These are phyloP conservation scores for Drosophila borborema DNA, from an alignment of 2,888 invertebrate genomes.

Conservation along the genomic window DNA sequence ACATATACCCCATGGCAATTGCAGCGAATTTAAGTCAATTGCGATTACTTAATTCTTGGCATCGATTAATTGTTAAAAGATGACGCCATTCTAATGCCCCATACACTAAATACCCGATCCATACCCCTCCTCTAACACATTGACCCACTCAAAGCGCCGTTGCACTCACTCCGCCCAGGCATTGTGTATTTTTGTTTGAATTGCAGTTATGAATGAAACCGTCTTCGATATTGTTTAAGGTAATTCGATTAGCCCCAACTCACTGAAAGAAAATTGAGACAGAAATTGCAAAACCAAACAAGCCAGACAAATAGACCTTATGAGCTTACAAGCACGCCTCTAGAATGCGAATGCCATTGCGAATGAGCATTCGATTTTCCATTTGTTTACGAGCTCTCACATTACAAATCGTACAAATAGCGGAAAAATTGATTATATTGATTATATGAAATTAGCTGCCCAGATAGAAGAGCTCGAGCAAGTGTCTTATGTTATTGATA, in stretches of 20 bases:
- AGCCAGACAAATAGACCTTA: slow-evolving; percentile 1
- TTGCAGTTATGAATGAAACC: slow-evolving; percentile 33
- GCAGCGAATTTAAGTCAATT: slow-evolving; percentile 4
- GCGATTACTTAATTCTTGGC: slow-evolving; percentile 19
- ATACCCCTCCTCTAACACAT: slow-evolving; percentile 18
- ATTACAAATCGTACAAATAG: slow-evolving; percentile 11
- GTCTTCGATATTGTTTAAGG: slow-evolving; percentile 22
- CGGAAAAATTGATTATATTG: neutral
- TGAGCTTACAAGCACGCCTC: slow-evolving; percentile 5
- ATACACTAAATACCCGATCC: too few species aligned
- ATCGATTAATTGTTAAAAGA: slow-evolving; percentile 53
- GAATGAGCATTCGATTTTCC: slow-evolving; percentile 17
- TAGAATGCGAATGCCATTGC: slow-evolving; percentile 14
- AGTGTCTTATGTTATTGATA: neutral
- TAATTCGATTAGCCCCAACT: slow-evolving; percentile 26
- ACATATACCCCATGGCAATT: slow-evolving; percentile 5
- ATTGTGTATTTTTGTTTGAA: slow-evolving; percentile 21
- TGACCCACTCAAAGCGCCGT: slow-evolving; percentile 46
- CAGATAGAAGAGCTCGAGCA: neutral
- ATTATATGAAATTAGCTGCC: neutral
- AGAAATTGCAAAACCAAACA: slow-evolving; percentile 1
- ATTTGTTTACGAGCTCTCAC: slow-evolving; percentile 9
- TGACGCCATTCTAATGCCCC: slow-evolving; percentile 43
- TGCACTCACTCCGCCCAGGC: neutral
- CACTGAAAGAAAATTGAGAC: slow-evolving; percentile 1